Evolutionary conservation across 2,888 invertebrate genomes (phyloP), one percentile per base, ranked within the genome.

Genomic region (Melanophora roralis): DNA sequence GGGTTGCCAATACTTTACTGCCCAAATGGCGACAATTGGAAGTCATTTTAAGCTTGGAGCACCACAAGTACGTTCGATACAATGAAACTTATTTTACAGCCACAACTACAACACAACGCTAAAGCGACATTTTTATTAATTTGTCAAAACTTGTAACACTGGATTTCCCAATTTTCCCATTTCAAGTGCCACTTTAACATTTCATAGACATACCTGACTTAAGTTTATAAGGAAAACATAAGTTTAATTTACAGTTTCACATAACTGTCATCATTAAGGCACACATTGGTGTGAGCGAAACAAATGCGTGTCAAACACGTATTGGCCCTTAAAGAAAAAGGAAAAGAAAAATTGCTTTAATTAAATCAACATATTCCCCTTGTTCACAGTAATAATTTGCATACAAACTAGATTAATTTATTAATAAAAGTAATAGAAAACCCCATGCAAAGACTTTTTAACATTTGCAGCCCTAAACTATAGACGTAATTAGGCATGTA

Each of bases 261-360:
- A 68, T 68, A 73, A 76, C 80, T 80, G 80, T 80, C 80, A 76
- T 76, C 80, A 59, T 80, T 80, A 80, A 43, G 57, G 16, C 64
- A 62, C 45, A 27, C 40, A 34, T 27, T 49, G 51, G 76, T 76
- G 80, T 73, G 76, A 76, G 67, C 47, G 40, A 68, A 80, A 76
- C 76, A 80, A 76, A 80, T 80, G 51, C 62, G 16, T 51, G 43
- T 76, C 64, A 72, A 73, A 73, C 80, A 80, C 80, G 76, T 72
- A 64, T 60, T 45, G 64, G 53, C 12, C 67, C 34, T 68, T 73
- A 9, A 43, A 65, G 19, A 11, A 11, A 53, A 14, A 7, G 12
- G 53, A 19, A 14, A 23, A 27, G 9, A 47, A 53, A 51, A 45
- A 45, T 47, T 32, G 16, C 21, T 27, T 27, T 38, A 53, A 43